Evolutionary conservation across 2,797 vertebrate genomes (phyloP).

Genomic region (Oreochromis grahami): DNA sequence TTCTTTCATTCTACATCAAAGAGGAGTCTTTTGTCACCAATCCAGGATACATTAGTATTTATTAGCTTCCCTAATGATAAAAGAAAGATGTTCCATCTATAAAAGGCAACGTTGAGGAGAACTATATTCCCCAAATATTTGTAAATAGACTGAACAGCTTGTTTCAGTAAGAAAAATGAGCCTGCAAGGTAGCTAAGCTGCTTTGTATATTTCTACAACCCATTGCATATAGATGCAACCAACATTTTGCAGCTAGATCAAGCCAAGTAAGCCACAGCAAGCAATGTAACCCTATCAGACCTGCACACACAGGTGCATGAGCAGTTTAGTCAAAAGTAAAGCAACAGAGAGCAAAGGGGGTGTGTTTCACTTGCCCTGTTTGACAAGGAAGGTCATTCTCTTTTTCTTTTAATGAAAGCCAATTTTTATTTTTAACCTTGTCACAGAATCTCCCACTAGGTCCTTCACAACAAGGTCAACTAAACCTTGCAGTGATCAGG

Average conservation of each 20-base stretch:
- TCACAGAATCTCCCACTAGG: background rate
- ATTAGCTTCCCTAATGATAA: background rate
- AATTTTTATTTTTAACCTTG: background rate
- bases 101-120: background rate
- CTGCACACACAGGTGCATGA: background rate
- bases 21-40: background rate
- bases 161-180: background rate
- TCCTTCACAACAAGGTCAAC: background rate
- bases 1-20: background rate
- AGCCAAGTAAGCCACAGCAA: background rate
- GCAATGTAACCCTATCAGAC: background rate
- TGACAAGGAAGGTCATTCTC: background rate
- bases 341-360: background rate
- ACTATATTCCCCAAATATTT: background rate
- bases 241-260: background rate
- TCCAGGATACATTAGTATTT: background rate
- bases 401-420: background rate
- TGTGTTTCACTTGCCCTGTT: background rate
- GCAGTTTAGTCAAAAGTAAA: background rate
- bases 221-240: background rate
- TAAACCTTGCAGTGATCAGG: background rate
- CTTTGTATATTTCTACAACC: background rate
- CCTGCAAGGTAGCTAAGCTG: background rate
- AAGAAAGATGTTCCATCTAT: background rate
- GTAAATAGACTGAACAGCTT: background rate